These are phyloP conservation scores for Tenualosa thibaudeaui DNA, from an alignment of 2,797 vertebrate species.

Conservation along the genomic window DNA sequence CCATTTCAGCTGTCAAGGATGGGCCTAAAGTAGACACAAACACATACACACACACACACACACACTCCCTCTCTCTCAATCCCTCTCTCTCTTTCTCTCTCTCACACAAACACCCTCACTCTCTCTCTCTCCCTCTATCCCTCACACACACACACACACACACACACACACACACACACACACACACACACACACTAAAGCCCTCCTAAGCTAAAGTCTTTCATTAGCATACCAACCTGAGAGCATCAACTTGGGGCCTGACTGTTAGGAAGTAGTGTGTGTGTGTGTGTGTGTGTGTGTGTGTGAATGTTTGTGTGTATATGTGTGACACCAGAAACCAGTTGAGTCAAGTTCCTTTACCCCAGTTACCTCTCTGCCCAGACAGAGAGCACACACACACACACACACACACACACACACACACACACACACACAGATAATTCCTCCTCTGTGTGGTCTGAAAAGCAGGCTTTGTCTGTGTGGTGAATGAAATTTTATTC, in stretches of 20 bases:
- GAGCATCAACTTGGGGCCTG: not conserved
- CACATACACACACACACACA: too few relatives aligned
- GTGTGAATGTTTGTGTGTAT: not conserved
- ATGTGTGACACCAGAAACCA: not conserved
- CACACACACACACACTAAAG: not conserved
- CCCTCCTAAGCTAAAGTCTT: not conserved
- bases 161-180: slow-evolving; percentile 7
- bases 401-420: not conserved
- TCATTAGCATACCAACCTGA: not conserved
- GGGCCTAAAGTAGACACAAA: not conserved
- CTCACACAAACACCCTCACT: too few relatives aligned
- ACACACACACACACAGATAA: not conserved
- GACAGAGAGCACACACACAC: not conserved
- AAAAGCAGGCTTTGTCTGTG: slow-evolving; percentile 72
- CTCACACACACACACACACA: not conserved
- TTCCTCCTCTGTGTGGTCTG: slow-evolving; percentile 64
- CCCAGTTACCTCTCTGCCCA: not conserved
- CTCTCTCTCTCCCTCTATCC: not conserved
- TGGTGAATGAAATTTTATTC: slow-evolving; percentile 78
- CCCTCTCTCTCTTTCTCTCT: not conserved
- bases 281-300: not conserved
- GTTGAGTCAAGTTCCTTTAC: not conserved
- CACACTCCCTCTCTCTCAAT: not conserved
- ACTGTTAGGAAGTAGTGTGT: not conserved
- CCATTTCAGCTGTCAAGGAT: not conserved